Base-by-base conservation (phyloP, 2,797 vertebrate genomes). In the Lateolabrax maculatus region DNA sequence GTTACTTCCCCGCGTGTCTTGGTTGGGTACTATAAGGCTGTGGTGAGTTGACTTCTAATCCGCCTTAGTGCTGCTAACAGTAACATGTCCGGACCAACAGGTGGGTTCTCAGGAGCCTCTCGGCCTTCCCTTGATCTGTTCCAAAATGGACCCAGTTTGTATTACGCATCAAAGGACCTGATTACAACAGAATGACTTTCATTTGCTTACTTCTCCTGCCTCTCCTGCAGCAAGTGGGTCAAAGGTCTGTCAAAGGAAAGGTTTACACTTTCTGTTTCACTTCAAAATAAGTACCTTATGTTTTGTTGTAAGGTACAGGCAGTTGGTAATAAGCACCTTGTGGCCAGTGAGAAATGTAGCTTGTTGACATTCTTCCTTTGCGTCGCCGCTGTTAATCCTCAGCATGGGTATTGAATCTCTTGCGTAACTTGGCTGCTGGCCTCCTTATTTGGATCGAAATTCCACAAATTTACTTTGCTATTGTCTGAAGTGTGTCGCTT, bases 131-230 rank as follows among this genome's bases (percentile, higher is more conserved):
- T 81, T 88, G 73, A 85, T 80, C 78, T 53, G 34, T 10, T 76
- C 79, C 83, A 43, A 71, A 78, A 60, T 13, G 41, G 49, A 41
- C 19, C 23, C 63, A 67, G 89, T 69, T 91, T 65, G 25, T 73
- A 44, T 92, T 90, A 79, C 89, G 85, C 70, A 78, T 68, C 60
- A 71, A 75, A 86, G 78, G 49, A 65, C 46, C 56, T 39, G 27
- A 66, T 77, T 16, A 49, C 51, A 70, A 76, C 77, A 64, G 62
- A 46, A 57, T 49, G 36, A 81, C 84, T 80, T 83, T 58, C 49
- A 67, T 65, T 64, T 41, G 31, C 31, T 67, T 61, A 64, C 34
- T 25, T 56, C 18, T 46, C n/a, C n/a, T 41, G 9, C 18, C 18
- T 64, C 49, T 39, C 16, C 27, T 58, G 41, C n/a, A 31, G 11